Conservation (phyloP, 2,113 vertebrate genomes). For the Chrysemys picta region DNA sequence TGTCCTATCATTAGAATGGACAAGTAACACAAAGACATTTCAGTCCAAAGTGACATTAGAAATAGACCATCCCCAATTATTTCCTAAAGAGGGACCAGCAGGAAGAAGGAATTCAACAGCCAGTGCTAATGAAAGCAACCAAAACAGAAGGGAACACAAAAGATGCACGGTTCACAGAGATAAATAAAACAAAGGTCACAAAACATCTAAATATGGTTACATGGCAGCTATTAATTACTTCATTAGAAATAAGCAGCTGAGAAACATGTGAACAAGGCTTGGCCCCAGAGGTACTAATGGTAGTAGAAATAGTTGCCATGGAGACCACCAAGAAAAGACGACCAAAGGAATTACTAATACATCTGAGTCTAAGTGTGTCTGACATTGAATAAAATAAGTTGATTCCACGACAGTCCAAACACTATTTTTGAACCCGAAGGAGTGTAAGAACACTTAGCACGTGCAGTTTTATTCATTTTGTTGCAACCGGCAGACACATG, state of each 20-base stretch:
- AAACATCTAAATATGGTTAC: constrained; percentile 46
- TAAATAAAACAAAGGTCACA: constrained; percentile 17
- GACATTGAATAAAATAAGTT: constrained; percentile 76
- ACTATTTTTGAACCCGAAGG: constrained; percentile 14
- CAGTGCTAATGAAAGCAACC: accelerated
- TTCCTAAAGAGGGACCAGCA: background rate
- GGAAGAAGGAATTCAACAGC: background rate
- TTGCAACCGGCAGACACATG: background rate
- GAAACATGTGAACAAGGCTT: constrained; percentile 76
- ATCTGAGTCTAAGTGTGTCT: constrained; percentile 71
- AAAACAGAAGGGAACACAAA: background rate
- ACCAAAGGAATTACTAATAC: constrained; percentile 87
- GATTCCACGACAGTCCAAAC: background rate
- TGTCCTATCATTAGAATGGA: background rate
- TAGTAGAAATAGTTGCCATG: constrained; percentile 87
- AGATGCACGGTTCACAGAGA: background rate
- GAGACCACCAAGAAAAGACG: constrained; percentile 79
- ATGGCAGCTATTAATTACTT: constrained; percentile 67
- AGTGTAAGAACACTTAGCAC: background rate
- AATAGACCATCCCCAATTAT: background rate
- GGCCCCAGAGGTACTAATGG: constrained; percentile 84
- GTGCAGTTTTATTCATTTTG: background rate
- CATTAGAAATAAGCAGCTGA: constrained; percentile 74
- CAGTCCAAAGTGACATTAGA: accelerated
- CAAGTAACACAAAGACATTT: background rate